Evolutionary conservation across 1,140 invertebrate genomes (phyloP), one percentile per base, ranked within the genome.

Genomic region (Drosophila albomicans): DNA sequence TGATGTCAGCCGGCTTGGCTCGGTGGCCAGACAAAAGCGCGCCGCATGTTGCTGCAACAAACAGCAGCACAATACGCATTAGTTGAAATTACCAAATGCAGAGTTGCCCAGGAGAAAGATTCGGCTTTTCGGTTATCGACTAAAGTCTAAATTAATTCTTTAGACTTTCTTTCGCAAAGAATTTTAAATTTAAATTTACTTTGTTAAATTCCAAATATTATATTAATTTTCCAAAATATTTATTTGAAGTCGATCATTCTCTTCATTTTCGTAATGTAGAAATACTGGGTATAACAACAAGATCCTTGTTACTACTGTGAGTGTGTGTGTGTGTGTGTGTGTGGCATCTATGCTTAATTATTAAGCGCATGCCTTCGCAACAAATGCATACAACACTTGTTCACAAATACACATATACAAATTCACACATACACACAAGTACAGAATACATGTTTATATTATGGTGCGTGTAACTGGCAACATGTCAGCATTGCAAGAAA

Each of bases 311-410:
- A n/a, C 61, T 38, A 52, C 48, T 63, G n/a, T 7, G 28, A 25
- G 11, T 5, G 59, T 35, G 56, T 43, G 35, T 41, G 56, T 43
- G 35, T 41, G 57, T 48, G 16, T 78, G 54, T 67, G 56, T 66
- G 70, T 79, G 76, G 69, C 82, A 82, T 77, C 73, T 67, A 72
- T 78, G 65, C 67, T 88, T 88, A 89, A 89, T 89, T 88, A 77
- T 73, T 73, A 57, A 56, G 65, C 54, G 68, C 65, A 56, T 66
- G 61, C 48, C 68, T 65, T 65, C 10, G 25, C 52, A 66, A 62
- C 69, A 76, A 84, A 80, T 78, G 78, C 70, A 72, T 30, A 51
- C 61, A 61, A 61, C 48, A 52, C 41, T 28, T 45, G 32, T 32
- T 6, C 46, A 38, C 45, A 35, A 48, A 38, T 11, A 63, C 46